These are phyloP conservation scores for Calliscelio sp. DNA, from an alignment of 2,888 invertebrate species.

Conservation along the genomic window DNA sequence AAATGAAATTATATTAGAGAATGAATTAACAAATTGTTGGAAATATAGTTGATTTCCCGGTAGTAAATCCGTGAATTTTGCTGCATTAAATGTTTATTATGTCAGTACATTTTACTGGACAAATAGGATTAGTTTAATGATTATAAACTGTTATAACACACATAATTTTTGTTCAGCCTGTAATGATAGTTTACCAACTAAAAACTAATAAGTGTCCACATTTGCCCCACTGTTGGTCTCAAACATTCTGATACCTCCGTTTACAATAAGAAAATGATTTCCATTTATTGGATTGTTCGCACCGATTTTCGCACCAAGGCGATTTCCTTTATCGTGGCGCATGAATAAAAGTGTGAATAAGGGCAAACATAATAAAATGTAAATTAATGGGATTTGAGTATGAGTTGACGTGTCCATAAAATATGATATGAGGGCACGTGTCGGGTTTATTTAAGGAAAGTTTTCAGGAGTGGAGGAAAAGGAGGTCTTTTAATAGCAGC, in stretches of 20 bases:
- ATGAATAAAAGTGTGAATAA: conserved; percentile 36
- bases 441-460: conserved; percentile 35
- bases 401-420: conserved; percentile 50
- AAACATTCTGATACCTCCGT: not conserved
- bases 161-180: no score
- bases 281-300: conserved; percentile 24
- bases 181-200: no score
- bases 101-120: no score
- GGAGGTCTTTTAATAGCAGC: conserved; percentile 15
- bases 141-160: no score
- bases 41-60: no score
- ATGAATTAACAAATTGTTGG: no score
- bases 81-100: no score
- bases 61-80: no score
- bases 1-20: no score
- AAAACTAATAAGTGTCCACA: no score
- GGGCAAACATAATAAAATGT: conserved; percentile 51
- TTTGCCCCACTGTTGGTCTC: no score
- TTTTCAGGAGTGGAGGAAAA: conserved; percentile 18
- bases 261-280: conserved; percentile 1
- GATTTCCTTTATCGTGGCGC: conserved; percentile 19
- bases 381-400: conserved; percentile 49
- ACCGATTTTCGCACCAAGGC: conserved; percentile 2
- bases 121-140: no score
- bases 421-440: conserved; percentile 44